Conservation (phyloP, 2,888 invertebrate genomes). For the Octonoba sinensis region DNA sequence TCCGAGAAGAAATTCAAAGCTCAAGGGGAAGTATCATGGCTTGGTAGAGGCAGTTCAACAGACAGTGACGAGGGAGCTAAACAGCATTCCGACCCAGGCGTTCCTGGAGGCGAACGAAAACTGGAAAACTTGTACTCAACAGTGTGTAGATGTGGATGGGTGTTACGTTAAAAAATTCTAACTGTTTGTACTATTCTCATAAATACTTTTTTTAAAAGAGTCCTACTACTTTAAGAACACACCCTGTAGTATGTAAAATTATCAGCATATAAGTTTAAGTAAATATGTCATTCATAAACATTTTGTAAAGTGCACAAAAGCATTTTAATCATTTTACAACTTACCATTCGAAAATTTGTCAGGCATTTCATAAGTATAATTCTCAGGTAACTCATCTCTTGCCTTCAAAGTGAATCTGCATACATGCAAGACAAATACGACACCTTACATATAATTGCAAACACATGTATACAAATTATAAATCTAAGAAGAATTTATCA, state of each 20-base stretch:
- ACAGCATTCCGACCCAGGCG: background rate
- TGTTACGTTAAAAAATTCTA: background rate
- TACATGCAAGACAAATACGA: background rate
- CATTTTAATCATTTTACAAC: no score
- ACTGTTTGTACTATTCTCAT: background rate
- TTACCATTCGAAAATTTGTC: constrained; percentile 21
- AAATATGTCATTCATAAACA: no score
- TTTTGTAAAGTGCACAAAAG: no score
- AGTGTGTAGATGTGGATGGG: background rate
- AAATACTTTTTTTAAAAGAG: background rate
- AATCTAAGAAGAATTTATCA: no score
- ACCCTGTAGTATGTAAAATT: no score
- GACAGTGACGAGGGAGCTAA: background rate
- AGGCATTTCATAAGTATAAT: constrained; percentile 33
- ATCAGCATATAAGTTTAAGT: no score
- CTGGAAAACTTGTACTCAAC: background rate
- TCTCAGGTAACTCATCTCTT: constrained; percentile 30
- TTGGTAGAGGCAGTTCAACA: background rate
- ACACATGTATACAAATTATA: no score
- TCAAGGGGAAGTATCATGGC: background rate
- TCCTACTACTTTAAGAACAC: background rate
- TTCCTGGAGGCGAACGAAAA: background rate
- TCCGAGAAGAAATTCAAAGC: background rate
- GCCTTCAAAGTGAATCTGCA: constrained; percentile 27
- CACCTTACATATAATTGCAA: background rate